These are phyloP conservation scores for Calycopis cecrops DNA, from an alignment of 1,140 invertebrate genomes.

Conservation along the genomic window DNA sequence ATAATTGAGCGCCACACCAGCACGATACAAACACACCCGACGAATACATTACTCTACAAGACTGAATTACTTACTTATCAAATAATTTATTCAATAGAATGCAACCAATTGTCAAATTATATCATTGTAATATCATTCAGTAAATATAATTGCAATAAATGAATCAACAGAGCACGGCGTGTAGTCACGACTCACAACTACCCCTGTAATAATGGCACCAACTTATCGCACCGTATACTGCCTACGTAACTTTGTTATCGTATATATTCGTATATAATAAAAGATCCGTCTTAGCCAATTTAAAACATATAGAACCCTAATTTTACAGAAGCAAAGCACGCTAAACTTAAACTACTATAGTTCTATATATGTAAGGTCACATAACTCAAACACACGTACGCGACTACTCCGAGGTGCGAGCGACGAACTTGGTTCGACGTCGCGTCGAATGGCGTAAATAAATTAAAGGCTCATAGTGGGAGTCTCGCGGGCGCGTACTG, in stretches of 20 bases:
- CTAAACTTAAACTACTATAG: conserved; percentile 71
- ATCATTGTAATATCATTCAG: not conserved
- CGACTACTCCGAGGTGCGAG: conserved; percentile 36
- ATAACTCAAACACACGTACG: conserved; percentile 57
- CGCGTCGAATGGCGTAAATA: conserved; percentile 58
- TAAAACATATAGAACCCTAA: conserved; percentile 70
- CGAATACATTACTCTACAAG: not conserved
- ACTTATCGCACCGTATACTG: conserved; percentile 74
- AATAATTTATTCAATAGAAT: conserved; percentile 7
- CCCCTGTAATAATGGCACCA: conserved; percentile 74
- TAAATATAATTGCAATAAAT: conserved; percentile 7
- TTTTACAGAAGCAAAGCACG: conserved; percentile 72
- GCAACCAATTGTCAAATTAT: conserved; percentile 7
- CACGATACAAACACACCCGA: conserved; percentile 1
- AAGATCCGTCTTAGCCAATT: conserved; percentile 66
- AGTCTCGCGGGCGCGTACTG: conserved; percentile 33
- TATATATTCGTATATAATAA: conserved; percentile 58
- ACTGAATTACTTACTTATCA: conserved; percentile 10
- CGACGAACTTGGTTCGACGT: conserved; percentile 66
- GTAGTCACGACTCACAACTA: conserved; percentile 49
- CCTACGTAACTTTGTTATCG: conserved; percentile 72
- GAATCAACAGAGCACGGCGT: not conserved
- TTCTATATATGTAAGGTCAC: conserved; percentile 58
- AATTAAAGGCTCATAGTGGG: conserved; percentile 64
- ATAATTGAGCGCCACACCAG: not conserved